Evolutionary conservation across 2,888 invertebrate species (phyloP).

Genomic region (Chalcis sispes): DNA sequence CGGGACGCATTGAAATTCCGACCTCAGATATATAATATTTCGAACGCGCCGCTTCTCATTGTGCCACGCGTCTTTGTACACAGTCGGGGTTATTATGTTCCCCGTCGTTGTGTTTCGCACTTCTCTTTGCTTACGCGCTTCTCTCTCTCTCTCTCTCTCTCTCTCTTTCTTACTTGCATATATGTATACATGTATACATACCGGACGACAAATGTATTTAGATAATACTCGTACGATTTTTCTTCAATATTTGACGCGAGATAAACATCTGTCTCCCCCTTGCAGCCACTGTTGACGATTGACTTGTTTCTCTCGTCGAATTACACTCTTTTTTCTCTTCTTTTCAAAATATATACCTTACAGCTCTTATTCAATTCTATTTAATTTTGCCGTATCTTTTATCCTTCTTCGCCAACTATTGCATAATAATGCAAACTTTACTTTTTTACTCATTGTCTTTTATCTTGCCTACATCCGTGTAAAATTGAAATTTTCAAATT

Average conservation of each 20-base stretch:
- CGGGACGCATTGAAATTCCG: slow-evolving; percentile 36
- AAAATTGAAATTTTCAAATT: slow-evolving; percentile 5
- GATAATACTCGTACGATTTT: slow-evolving; percentile 52
- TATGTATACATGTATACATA: neutral
- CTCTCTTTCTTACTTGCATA: no score
- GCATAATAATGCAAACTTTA: no score
- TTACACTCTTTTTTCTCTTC: slow-evolving; percentile 41
- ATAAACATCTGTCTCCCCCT: slow-evolving; percentile 54
- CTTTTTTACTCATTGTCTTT: neutral
- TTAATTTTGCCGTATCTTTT: neutral
- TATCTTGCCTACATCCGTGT: neutral
- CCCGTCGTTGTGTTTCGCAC: slow-evolving; percentile 50
- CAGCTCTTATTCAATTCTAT: neutral
- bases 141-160: slow-evolving; percentile 14
- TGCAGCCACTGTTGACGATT: slow-evolving; percentile 35
- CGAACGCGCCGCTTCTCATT: slow-evolving; percentile 63
- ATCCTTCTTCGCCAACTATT: no score
- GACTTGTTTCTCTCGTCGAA: slow-evolving; percentile 49
- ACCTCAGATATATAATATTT: slow-evolving; percentile 63
- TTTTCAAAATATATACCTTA: slow-evolving; percentile 2
- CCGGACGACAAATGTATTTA: slow-evolving; percentile 36
- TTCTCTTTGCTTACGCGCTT: neutral
- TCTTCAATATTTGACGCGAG: slow-evolving; percentile 43
- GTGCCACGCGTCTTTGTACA: slow-evolving; percentile 63
- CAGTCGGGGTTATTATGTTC: slow-evolving; percentile 56